These are phyloP conservation scores for Drosophila tani DNA, from an alignment of 1,140 invertebrate genomes.

Conservation along the genomic window DNA sequence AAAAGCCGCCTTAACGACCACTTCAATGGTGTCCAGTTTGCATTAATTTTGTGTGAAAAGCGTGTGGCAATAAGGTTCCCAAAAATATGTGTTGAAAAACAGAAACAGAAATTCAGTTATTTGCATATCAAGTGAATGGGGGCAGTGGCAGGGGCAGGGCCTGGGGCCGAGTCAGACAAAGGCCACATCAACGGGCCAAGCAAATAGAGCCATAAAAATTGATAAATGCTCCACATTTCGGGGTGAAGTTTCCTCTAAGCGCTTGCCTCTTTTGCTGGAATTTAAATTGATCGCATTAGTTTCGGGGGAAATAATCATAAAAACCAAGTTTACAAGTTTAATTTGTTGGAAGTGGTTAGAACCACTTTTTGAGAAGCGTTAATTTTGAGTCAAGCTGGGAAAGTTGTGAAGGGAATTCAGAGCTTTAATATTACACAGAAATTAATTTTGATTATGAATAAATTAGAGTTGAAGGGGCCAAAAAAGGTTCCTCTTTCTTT, in stretches of 20 bases:
- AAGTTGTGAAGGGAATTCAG: neutral
- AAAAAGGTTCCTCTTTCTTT: no score
- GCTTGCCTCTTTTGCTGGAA: constrained; percentile 32
- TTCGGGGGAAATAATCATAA: constrained; percentile 52
- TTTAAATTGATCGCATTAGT: constrained; percentile 49
- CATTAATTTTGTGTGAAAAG: constrained; percentile 67
- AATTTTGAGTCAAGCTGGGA: neutral
- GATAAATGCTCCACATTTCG: constrained; percentile 69
- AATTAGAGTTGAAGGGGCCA: neutral
- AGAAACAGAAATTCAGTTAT: constrained; percentile 63
- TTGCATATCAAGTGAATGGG: constrained; percentile 74
- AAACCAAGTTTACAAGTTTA: constrained; percentile 39
- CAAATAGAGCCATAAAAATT: constrained; percentile 75
- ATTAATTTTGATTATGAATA: neutral
- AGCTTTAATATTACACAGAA: neutral
- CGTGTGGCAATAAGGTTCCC: constrained; percentile 63
- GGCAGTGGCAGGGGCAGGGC: neutral
- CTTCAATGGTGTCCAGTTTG: constrained; percentile 67
- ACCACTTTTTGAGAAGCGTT: constrained; percentile 11
- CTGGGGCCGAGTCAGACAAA: constrained; percentile 5
- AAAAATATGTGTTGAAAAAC: constrained; percentile 79
- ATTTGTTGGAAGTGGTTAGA: constrained; percentile 40
- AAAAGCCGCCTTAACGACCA: constrained; percentile 46
- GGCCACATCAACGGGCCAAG: constrained; percentile 24
- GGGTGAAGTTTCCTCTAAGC: constrained; percentile 53